phyloP scores from a whole-genome alignment of 2,888 invertebrate genomes.

The Heliconius charithonia region DNA sequence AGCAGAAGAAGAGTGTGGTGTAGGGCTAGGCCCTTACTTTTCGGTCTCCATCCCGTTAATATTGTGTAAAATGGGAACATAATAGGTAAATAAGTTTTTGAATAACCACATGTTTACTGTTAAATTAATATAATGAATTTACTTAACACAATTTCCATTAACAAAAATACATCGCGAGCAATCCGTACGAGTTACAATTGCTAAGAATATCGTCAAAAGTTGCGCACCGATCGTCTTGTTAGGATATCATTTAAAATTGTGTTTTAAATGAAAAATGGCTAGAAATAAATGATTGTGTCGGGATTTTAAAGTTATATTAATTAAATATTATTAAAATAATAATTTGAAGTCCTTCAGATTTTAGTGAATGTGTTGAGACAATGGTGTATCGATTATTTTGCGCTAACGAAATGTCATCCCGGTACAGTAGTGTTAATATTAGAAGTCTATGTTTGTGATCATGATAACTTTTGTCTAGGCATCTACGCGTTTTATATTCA shows the following conservation, averaged over 20 bases:
- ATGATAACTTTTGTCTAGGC: conserved; percentile 81
- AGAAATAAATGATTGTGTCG: conserved; percentile 27
- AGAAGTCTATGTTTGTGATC: conserved; percentile 81
- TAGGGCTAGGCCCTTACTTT: conserved; percentile 82
- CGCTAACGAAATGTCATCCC: conserved; percentile 83
- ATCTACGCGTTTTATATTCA: conserved; percentile 82
- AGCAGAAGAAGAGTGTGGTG: conserved; percentile 80
- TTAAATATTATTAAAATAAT: conserved; percentile 49
- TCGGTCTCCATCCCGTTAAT: conserved; percentile 76
- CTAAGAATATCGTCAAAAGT: conserved; percentile 81
- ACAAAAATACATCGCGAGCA: conserved; percentile 70
- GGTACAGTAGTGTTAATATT: conserved; percentile 82
- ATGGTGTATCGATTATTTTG: conserved; percentile 84
- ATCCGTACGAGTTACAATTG: conserved; percentile 67
- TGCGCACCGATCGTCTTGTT: conserved; percentile 74
- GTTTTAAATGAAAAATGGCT: conserved; percentile 56
- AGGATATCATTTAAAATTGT: conserved; percentile 68
- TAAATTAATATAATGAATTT: conserved; percentile 40
- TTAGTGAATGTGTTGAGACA: conserved; percentile 81
- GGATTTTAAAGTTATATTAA: conserved; percentile 4
- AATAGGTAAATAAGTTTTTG: conserved; percentile 78
- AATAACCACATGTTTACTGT: conserved; percentile 48
- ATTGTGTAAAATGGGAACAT: conserved; percentile 83
- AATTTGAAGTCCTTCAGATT: conserved; percentile 64
- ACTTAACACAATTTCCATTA: conserved; percentile 51